Evolutionary conservation across 2,888 invertebrate genomes (phyloP), one percentile per base, ranked within the genome.

Genomic region (Aspidiotus rigidus): DNA sequence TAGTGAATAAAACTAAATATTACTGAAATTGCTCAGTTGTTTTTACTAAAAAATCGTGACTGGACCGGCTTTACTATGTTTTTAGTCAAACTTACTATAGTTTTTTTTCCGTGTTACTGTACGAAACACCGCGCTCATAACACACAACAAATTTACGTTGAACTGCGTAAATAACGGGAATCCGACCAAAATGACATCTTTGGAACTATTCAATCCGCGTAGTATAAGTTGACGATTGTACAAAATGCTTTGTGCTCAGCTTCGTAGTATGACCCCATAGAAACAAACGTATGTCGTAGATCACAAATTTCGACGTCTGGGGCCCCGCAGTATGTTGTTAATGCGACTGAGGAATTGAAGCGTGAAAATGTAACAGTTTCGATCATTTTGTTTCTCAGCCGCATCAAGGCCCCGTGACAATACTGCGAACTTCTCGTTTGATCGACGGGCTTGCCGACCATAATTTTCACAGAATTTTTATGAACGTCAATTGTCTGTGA

Each of bases 101-200:
- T n/a, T n/a, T n/a, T 10, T 15, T 44, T 62, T 55, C 67, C 63
- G 41, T 71, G n/a, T n/a, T n/a, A 78, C 79, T 73, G 79, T 78
- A 57, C 80, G 77, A 74, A 83, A 85, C 74, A 84, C 80, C 56
- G 79, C 80, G 1, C 81, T 78, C 16, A 86, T 74, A 62, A 84
- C 79, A 71, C 81, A 83, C 9, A 88, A 76, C 49, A 86, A 75
- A 8, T 86, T 85, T 6, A 85, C 82, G 75, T 83, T 83, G 73
- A 86, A 84, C 76, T 87, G 86, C 5, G 85, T 85, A 62, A 88
- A 75, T 70, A 84, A 79, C 42, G 81, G 81, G 71, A 83, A 83
- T 72, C 85, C 84, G 74, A 59, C 39, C 42, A 72, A 15, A 64
- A 72, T 11, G 62, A 71, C 54, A 74, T 71, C 55, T 72, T 74